Base-by-base conservation (phyloP, 2,797 vertebrate genomes). In the Gila robusta region DNA sequence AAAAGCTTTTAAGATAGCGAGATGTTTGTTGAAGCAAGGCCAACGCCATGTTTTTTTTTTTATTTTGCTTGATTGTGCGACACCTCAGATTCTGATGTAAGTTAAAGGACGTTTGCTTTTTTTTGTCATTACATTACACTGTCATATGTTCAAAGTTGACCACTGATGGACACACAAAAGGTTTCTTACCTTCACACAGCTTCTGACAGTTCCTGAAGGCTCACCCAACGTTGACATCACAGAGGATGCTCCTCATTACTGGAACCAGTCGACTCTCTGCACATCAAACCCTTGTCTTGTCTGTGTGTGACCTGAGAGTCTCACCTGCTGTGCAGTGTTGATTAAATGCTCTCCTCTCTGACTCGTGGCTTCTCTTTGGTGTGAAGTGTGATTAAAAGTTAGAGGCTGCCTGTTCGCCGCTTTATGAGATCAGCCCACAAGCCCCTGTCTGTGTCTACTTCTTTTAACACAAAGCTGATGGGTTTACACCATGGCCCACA, bases 361-460 rank as follows among this genome's bases (percentile, higher is more conserved):
- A 83, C 74, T 79, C 28, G 84, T 89, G 86, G 88, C 84, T 79
- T 87, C 54, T 71, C 83, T 87, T 87, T 86, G 81, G 83, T 86
- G 82, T 86, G 81, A 81, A 59, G 83, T 86, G 72, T 84, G 73
- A 76, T 82, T 84, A 70, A 56, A 88, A 79, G 83, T 82, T 37
- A 82, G 83, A 82, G 66, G 78, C 84, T 81, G 74, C 21, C 76
- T 80, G 74, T 82, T 64, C 5, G 17, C 35, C 59, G 87, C 84
- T 85, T 73, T 87, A 88, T 82, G 37, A 64, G 84, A 87, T 87
- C 86, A 85, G 86, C 87, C 88, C 89, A 89, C 89, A 86, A 82
- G 80, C 78, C 84, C 54, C 67, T 88, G 69, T 72, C 56, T 80
- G 81, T 79, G 70, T 76, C 41, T 73, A 52, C 67, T 64, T 77